Conservation (phyloP, 2,797 vertebrate species). For the Sebastolobus alascanus region DNA sequence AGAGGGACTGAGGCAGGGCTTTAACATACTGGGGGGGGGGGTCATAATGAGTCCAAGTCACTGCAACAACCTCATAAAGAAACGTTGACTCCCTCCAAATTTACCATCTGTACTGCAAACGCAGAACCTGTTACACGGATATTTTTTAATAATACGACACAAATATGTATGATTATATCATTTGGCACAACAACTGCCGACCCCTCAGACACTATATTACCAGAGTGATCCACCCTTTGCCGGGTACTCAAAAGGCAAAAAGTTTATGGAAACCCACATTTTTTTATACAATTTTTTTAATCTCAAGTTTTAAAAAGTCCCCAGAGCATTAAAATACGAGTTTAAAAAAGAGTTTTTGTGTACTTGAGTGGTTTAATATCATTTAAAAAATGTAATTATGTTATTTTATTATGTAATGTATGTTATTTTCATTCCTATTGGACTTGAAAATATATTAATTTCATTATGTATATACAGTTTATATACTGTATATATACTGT, state of each 20-base stretch:
- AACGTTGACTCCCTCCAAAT: not conserved
- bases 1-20: slow-evolving; percentile 7
- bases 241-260: not conserved
- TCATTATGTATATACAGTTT: too few relatives aligned
- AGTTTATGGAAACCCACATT: not conserved
- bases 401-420: too few relatives aligned
- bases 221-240: too few relatives aligned
- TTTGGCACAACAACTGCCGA: not conserved
- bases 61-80: not conserved
- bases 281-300: not conserved
- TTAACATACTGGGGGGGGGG: not conserved
- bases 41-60: not conserved
- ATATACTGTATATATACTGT: too few relatives aligned
- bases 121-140: not conserved
- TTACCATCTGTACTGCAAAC: not conserved
- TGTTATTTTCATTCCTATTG: not conserved
- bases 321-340: not conserved
- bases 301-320: not conserved
- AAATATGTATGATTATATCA: not conserved
- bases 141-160: not conserved
- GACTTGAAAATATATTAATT: not conserved
- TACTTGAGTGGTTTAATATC: not conserved
- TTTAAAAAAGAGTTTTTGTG: not conserved
- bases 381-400: too few relatives aligned
- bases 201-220: not conserved